A percentile compares a stretch with the other conserved stretches of the same genome.
Evolutionary conservation across 37 sponge, comb jelly and placozoan species (phyloP).

Genomic region (Dysidea cf. avara): DNA sequence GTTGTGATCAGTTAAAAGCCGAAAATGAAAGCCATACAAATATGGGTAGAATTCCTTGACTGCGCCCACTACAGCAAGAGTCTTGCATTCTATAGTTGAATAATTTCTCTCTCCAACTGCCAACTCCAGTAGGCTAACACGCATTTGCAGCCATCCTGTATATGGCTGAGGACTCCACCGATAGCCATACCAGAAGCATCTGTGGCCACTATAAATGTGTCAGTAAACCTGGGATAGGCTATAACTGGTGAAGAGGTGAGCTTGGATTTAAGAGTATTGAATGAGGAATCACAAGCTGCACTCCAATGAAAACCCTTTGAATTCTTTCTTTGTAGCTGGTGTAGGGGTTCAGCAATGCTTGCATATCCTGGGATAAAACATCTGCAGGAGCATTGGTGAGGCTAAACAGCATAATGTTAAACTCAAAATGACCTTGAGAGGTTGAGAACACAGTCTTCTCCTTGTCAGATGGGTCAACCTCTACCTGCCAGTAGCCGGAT

Average conservation of each 20-base stretch:
- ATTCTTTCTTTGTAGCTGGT: slow-evolving; percentile 28
- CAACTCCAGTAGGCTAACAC: slow-evolving; percentile 41
- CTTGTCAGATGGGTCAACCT: too few relatives aligned
- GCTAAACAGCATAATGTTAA: slow-evolving; percentile 34
- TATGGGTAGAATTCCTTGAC: too few relatives aligned
- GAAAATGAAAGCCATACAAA: too few relatives aligned
- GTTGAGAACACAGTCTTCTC: too few relatives aligned
- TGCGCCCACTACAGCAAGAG: slow-evolving; percentile 28
- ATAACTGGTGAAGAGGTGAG: too few relatives aligned
- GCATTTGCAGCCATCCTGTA: slow-evolving; percentile 24
- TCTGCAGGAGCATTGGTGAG: slow-evolving; percentile 33
- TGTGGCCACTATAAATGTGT: too few relatives aligned
- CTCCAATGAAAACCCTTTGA: slow-evolving; percentile 11
- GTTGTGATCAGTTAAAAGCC: too few relatives aligned
- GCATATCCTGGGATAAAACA: slow-evolving; percentile 28
- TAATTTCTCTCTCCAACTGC: slow-evolving; percentile 37
- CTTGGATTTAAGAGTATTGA: slow-evolving; percentile 20
- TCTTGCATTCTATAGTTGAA: slow-evolving; percentile 29
- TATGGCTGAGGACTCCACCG: slow-evolving; percentile 33
- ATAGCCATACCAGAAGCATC: too few relatives aligned
- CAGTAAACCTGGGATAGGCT: too few relatives aligned
- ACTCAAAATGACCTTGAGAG: slow-evolving; percentile 39
- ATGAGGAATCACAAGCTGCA: slow-evolving; percentile 13
- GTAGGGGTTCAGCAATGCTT: slow-evolving; percentile 30
- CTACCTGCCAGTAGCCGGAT: too few relatives aligned